Evolutionary conservation across 2,113 vertebrate genomes (phyloP).

Genomic region (Silurus glanis): DNA sequence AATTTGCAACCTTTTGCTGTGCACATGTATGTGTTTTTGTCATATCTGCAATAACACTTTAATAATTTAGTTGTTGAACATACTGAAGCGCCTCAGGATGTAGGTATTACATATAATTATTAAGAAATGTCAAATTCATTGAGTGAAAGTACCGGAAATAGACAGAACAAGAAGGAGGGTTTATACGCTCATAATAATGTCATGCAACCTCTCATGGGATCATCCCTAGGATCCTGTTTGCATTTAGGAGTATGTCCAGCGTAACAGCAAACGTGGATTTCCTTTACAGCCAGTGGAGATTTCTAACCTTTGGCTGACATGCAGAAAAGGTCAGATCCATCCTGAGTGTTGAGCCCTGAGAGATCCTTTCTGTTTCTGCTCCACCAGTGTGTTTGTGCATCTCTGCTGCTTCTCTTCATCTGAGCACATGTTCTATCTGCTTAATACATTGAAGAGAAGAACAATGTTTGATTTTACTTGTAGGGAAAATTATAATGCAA

Average conservation of each 20-base stretch:
- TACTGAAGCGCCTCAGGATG: neutral
- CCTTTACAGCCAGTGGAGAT: slow-evolving; percentile 79
- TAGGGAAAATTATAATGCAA: neutral
- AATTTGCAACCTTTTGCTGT: neutral
- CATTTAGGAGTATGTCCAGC: slow-evolving; percentile 65
- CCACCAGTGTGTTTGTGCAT: slow-evolving; percentile 23
- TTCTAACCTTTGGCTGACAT: slow-evolving; percentile 82
- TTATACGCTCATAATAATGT: slow-evolving; percentile 35
- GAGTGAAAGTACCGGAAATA: slow-evolving; percentile 38
- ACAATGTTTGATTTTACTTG: neutral
- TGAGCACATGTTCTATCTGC: neutral
- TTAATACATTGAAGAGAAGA: neutral
- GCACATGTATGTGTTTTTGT: neutral
- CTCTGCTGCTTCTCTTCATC: slow-evolving; percentile 14
- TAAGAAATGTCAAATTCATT: slow-evolving; percentile 48
- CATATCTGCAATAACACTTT: neutral
- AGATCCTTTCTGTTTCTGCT: slow-evolving; percentile 61
- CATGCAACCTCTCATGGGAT: slow-evolving; percentile 56
- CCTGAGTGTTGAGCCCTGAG: slow-evolving; percentile 61
- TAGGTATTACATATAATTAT: neutral
- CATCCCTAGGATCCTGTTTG: slow-evolving; percentile 57
- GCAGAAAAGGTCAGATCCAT: slow-evolving; percentile 75
- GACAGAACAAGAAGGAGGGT: neutral
- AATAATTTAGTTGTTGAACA: slow-evolving; percentile 3
- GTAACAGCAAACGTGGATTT: slow-evolving; percentile 77